phyloP scores from a whole-genome alignment of 2,888 invertebrate genomes.

The Parasteatoda lunata region DNA sequence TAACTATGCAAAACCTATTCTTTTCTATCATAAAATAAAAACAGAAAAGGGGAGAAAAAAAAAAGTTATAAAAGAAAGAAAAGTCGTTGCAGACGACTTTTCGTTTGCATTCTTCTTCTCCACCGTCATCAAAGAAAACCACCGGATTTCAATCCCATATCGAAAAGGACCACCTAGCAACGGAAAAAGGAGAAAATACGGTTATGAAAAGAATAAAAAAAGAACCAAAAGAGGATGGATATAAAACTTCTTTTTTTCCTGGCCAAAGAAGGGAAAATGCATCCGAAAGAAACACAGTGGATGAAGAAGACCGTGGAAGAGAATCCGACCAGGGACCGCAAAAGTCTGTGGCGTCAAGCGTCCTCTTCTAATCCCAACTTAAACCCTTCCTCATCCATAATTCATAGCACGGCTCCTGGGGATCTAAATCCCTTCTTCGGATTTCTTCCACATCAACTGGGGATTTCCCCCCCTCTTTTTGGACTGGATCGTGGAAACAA shows the following conservation, averaged over 20 bases:
- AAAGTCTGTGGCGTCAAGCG: slow-evolving; percentile 50
- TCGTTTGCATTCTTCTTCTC: not conserved
- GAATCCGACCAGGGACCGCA: not conserved
- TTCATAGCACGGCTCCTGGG: slow-evolving; percentile 43
- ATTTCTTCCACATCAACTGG: slow-evolving; percentile 18
- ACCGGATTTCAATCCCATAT: slow-evolving; percentile 3
- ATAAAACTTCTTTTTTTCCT: slow-evolving; percentile 18
- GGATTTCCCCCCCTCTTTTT: not conserved
- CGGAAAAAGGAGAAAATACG: not conserved
- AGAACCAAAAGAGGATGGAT: slow-evolving; percentile 22
- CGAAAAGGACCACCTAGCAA: not conserved
- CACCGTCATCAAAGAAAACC: not conserved
- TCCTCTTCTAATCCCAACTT: slow-evolving; percentile 42
- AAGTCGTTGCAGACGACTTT: not conserved
- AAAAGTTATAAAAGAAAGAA: not conserved
- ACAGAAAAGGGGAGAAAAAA: not conserved
- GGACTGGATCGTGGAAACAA: not conserved
- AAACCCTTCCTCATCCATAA: slow-evolving; percentile 56
- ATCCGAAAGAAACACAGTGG: slow-evolving; percentile 4
- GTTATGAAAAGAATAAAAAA: not conserved
- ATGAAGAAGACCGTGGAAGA: not conserved
- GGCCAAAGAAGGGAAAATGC: not conserved
- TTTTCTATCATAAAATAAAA: too few species aligned
- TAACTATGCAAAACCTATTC: too few species aligned
- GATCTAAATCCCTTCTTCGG: slow-evolving; percentile 41